Conservation (phyloP, 2,888 invertebrate genomes). For the Parapristionchus giblindavisi region DNA sequence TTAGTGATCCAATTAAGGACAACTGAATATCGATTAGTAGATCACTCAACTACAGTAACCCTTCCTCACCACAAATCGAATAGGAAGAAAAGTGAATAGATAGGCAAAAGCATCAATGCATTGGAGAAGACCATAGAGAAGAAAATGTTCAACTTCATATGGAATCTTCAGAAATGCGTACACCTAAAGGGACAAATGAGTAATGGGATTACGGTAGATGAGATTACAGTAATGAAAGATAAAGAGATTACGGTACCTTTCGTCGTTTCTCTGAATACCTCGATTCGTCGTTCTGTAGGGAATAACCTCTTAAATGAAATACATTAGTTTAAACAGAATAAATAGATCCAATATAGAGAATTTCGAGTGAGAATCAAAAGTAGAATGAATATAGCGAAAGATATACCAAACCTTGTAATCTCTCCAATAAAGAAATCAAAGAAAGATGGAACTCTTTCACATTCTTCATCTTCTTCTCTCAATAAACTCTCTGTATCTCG, state of each 20-base stretch:
- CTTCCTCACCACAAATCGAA: conserved; percentile 88
- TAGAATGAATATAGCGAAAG: background rate
- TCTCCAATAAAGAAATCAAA: conserved; percentile 63
- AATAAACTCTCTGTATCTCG: conserved; percentile 2
- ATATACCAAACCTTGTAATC: conserved; percentile 58
- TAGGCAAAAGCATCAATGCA: conserved; percentile 97
- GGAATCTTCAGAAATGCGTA: conserved; percentile 95
- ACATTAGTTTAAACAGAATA: background rate
- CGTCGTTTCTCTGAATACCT: conserved; percentile 91
- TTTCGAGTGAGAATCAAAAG: background rate
- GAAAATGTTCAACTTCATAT: conserved; percentile 82
- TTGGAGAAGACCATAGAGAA: conserved; percentile 89
- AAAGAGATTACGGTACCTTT: conserved; percentile 73
- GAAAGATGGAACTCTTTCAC: conserved; percentile 47
- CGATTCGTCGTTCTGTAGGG: conserved; percentile 92
- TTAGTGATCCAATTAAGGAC: conserved; percentile 52
- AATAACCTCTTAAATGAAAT: conserved; percentile 78
- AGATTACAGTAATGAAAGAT: background rate
- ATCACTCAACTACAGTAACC: too few species aligned
- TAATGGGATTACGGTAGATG: background rate
- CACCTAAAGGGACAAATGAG: too few species aligned
- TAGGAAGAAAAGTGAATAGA: conserved; percentile 94
- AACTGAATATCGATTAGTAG: conserved; percentile 45
- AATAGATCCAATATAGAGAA: too few species aligned
- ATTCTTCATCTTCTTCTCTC: conserved; percentile 38